Base-by-base conservation (phyloP, 2,113 vertebrate species). In the Petrocephalus microphthalmus region DNA sequence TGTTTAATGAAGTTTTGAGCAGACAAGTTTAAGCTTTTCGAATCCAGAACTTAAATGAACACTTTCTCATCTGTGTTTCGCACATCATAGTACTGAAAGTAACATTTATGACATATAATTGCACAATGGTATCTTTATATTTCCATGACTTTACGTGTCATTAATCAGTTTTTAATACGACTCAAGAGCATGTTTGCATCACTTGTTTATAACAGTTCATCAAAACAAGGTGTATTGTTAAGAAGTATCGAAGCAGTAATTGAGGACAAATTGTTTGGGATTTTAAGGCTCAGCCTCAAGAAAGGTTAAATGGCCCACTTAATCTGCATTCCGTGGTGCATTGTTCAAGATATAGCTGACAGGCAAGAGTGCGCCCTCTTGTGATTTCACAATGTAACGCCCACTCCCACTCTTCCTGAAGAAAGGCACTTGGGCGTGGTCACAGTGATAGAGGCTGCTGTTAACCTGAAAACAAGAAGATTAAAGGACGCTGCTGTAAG, bases 401-500 rank as follows among this genome's bases (percentile, higher is more conserved):
- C 10, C 19, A 17, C 17, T 57, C 29, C 20, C 20, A 42, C 85
- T 57, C 85, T 86, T 86, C 85, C 85, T 86, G 85, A n/a, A 60
- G 85, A 52, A 86, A 42, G 19, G 25, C 17, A n/a, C 33, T 47
- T 86, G 78, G 87, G 87, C 78, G 87, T 88, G 87, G 74, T 84
- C 37, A n/a, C 37, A 78, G 67, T 22, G 42, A 52, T 10, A 87
- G 25, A 45, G 67, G 47, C 25, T 67, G 37, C 19, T 60, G 88
- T 71, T 92, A 94, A 94, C 92, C 93, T 94, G 92, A 92, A 89
- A 93, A 87, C 91, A 91, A 89, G 88, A 1, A 91, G 94, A 95
- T 95, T 96, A 95, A 95, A 95, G 95, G 95, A 94, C 95, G 95
- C 95, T 95, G 95, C 95, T 95, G 95, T 96, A 91, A 95, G 95